Evolutionary conservation across 2,797 vertebrate species (phyloP).

Genomic region (Diceros bicornis): DNA sequence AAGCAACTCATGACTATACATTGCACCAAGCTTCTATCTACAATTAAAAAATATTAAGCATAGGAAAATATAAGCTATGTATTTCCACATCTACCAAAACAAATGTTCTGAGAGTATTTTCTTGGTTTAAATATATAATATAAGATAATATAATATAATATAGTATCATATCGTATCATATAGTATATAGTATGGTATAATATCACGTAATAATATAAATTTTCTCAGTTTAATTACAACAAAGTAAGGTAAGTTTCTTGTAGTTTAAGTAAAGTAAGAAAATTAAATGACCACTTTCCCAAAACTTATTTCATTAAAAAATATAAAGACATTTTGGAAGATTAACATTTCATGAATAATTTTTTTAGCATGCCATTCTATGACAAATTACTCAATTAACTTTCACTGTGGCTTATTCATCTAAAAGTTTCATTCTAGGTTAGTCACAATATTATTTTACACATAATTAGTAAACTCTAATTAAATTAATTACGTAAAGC

Average conservation of each 20-base stretch:
- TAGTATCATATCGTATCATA: too few species aligned
- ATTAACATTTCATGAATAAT: slow-evolving; percentile 2
- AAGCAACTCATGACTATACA: not conserved
- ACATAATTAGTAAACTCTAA: not conserved
- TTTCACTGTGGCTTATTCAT: not conserved
- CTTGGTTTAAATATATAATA: not conserved
- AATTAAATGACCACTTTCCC: not conserved
- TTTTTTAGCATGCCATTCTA: not conserved
- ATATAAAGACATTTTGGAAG: slow-evolving; percentile 31
- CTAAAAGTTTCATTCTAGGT: not conserved
- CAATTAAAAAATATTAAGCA: not conserved
- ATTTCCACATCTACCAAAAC: not conserved
- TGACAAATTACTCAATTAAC: not conserved
- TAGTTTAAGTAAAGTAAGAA: slow-evolving; percentile 24
- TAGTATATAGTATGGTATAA: not conserved
- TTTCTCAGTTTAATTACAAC: not conserved
- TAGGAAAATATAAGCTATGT: not conserved
- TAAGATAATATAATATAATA: not conserved
- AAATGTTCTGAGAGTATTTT: not conserved
- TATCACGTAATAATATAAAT: not conserved
- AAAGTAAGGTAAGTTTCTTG: not conserved
- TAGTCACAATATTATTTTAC: not conserved
- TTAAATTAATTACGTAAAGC: slow-evolving; percentile 52
- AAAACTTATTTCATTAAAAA: slow-evolving; percentile 37
- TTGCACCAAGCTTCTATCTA: not conserved